Evolutionary conservation across 2,113 vertebrate species (phyloP).

Genomic region (Sporophila hypoxantha): DNA sequence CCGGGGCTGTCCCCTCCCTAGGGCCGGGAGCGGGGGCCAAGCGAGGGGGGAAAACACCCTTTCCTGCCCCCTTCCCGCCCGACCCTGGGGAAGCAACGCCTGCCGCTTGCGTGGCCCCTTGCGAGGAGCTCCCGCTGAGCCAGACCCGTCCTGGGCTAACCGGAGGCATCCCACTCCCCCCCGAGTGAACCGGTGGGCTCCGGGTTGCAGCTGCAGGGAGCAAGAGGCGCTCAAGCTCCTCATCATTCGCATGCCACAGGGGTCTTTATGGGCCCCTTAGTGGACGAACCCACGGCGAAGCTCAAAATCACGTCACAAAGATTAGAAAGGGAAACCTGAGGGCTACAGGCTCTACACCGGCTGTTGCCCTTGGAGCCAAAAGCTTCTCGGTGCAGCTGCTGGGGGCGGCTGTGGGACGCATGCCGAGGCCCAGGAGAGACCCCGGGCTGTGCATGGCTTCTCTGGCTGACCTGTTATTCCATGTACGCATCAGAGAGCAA

Average conservation of each 20-base stretch:
- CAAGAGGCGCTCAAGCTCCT: not conserved
- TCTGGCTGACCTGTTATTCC: accelerated
- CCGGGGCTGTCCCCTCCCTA: not conserved
- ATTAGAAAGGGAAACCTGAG: not conserved
- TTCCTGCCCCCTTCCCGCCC: not conserved
- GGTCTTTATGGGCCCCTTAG: not conserved
- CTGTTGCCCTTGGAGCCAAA: not conserved
- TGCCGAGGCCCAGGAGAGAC: not conserved
- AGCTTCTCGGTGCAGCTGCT: not conserved
- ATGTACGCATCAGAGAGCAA: accelerated
- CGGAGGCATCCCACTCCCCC: too few species aligned
- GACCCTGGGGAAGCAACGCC: not conserved
- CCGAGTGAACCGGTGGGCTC: accelerated
- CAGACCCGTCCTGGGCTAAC: not conserved
- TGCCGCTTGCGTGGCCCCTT: not conserved
- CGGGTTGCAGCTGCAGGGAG: not conserved
- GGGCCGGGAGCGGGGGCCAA: not conserved
- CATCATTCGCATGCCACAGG: not conserved
- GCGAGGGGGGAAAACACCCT: not conserved
- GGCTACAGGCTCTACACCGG: not conserved
- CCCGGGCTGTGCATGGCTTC: accelerated
- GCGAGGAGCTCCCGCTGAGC: too few species aligned
- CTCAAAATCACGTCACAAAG: not conserved
- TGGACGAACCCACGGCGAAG: not conserved
- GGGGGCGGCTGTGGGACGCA: not conserved